Percentiles rank a stretch among this genome's conserved stretches.
These are phyloP conservation scores for Megamerina dolium DNA, from an alignment of 2,888 invertebrate genomes.

Conservation along the genomic window DNA sequence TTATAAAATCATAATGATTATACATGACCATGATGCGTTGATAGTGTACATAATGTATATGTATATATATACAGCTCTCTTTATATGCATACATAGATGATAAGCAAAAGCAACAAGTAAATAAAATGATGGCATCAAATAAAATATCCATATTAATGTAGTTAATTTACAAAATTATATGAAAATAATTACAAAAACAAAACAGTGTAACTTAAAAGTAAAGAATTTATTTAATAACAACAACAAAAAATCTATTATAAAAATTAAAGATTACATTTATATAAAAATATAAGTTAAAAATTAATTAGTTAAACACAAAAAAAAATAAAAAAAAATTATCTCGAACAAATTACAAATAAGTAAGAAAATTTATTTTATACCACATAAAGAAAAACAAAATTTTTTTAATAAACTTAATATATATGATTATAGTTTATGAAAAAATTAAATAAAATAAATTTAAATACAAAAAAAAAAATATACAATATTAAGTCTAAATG, in stretches of 20 bases:
- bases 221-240: too few species aligned
- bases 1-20: too few species aligned
- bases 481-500: too few species aligned
- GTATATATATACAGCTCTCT: not conserved
- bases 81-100: not conserved
- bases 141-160: not conserved
- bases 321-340: not conserved
- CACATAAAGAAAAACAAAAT: constrained; percentile 1
- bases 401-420: not conserved
- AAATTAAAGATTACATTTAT: not conserved
- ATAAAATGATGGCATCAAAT: not conserved
- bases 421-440: not conserved
- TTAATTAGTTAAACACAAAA: too few species aligned
- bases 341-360: not conserved
- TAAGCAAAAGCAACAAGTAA: not conserved
- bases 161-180: not conserved
- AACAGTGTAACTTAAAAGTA: too few species aligned
- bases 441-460: not conserved
- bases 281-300: not conserved
- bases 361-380: not conserved
- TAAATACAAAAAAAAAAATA: not conserved
- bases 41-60: too few species aligned
- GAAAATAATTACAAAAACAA: too few species aligned
- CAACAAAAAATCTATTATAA: not conserved
- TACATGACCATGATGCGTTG: too few species aligned